Base-by-base conservation (phyloP, 2,113 vertebrate species). In the Varanus komodoensis region DNA sequence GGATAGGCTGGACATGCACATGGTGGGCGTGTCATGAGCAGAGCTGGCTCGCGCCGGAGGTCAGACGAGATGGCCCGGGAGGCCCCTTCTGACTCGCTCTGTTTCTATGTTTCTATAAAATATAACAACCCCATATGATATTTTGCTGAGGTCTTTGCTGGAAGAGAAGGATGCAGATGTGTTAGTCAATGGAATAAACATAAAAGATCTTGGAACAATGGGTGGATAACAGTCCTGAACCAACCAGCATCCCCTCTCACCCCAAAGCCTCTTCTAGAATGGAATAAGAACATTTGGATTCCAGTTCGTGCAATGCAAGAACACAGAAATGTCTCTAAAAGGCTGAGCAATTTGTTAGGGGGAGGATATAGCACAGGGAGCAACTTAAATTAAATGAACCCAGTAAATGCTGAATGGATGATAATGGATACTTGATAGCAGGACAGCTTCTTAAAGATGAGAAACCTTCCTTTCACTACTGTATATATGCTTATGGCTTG, bases 401-500 rank as follows among this genome's bases (percentile, higher is more conserved):
- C 77, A 95, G 92, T 93, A 95, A 96, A 95, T 94, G 92, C 89
- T 29, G 95, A 93, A 80, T 90, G 90, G 83, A 93, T 94, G 91
- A 84, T 94, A 96, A 96, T 95, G 95, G 86, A 91, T 90, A 88
- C 92, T 91, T 94, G 88, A 93, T 23, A 93, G 91, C 91, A 91
- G 94, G 96, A 96, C 93, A 91, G 82, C n/a, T 94, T 94, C 68
- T 71, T 93, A 89, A 94, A 95, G 84, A 71, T 74, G 15, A 50
- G 93, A 94, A 95, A 87, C 90, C 48, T 95, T 94, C 90, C 48
- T 95, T 94, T 95, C 92, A 44, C 50, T 68, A 91, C 91, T 54
- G 54, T 92, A 94, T 95, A 94, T 95, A 93, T 94, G 92, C 87
- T 97, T 96, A 92, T 61, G 91, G 7, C 95, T 95, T 94, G 90